Base-by-base conservation (phyloP, 2,888 invertebrate genomes). In the Kuschelorhynchus macadamiae region DNA sequence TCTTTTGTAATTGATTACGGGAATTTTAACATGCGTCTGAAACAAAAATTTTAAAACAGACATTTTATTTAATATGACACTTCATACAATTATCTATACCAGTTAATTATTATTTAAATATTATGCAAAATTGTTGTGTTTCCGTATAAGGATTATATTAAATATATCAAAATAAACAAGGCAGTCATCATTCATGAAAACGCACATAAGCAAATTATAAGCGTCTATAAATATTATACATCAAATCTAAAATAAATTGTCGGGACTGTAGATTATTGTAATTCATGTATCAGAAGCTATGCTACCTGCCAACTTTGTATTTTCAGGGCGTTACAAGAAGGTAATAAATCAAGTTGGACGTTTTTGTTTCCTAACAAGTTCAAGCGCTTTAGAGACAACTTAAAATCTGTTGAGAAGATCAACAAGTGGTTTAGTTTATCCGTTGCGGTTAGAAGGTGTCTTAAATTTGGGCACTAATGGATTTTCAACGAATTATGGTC, bases 241-340 rank as follows among this genome's bases (percentile, higher is more conserved):
- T 52, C 14, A 53, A 53, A 53, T 41, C 12, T 39, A 41, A 41
- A 53, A 53, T 55, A 55, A 42, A 41, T 30, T 44, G 16, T 12
- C 17, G 30, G 16, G 33, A 8, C 44, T 16, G 17, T 57, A 30
- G 25, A 41, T 41, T 55, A 44, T 56, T 42, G 60, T 62, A 62
- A 62, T 53, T 60, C 44, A 60, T 42, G 52, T 60, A 66, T 59
- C 66, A 60, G 66, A 66, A 66, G 66, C 66, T 60, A 25, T 59
- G 46, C 60, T 66, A 66, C 66, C 66, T 66, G 66, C 50, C 66
- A 66, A 66, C 59, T 32, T 44, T 64, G 56, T 56, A 56, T 64
- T 53, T 64, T 49, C 20, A 39, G 66, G 53, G 60, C 66, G 60
- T 60, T 60, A 18, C 46, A 32, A 53, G 50, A 11, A 60, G 62